These are phyloP conservation scores for Synchiropus splendidus DNA, from an alignment of 2,113 vertebrate species.

Conservation along the genomic window DNA sequence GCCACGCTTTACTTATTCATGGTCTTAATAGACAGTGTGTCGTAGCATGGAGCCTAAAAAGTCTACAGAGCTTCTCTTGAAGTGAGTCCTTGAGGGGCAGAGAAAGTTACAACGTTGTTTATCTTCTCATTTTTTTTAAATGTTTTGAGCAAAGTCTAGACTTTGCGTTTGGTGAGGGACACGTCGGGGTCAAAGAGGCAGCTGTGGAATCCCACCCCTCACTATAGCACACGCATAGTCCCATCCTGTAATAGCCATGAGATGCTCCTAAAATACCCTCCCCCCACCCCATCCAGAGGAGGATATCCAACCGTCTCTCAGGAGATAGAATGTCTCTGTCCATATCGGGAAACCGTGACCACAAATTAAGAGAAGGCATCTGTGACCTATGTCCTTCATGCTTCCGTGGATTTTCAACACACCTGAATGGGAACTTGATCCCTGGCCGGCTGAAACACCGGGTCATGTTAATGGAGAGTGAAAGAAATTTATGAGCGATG, in stretches of 20 bases:
- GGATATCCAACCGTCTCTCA: conserved; percentile 39
- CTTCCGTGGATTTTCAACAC: conserved; percentile 28
- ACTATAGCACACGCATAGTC: conserved; percentile 28
- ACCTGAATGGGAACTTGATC: conserved; percentile 29
- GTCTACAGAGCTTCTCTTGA: conserved; percentile 33
- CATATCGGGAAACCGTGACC: conserved; percentile 62
- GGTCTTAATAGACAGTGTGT: conserved; percentile 52
- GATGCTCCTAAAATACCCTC: conserved; percentile 50
- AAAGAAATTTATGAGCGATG: conserved; percentile 6
- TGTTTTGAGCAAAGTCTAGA: conserved; percentile 45
- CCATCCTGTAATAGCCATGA: conserved; percentile 56
- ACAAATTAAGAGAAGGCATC: conserved; percentile 47
- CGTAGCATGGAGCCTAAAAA: conserved; percentile 46
- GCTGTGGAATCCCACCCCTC: conserved; percentile 58
- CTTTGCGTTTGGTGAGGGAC: conserved; percentile 48
- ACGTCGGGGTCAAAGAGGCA: conserved; percentile 53
- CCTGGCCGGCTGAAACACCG: conserved; percentile 14
- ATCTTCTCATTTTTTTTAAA: conserved; percentile 28
- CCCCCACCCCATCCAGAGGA: conserved; percentile 29
- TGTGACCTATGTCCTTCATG: conserved; percentile 47
- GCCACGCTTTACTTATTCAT: conserved; percentile 66
- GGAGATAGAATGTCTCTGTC: conserved; percentile 59
- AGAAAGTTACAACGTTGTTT: conserved; percentile 46
- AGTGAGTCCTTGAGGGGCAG: conserved; percentile 33
- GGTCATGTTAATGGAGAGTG: conserved; percentile 22